Base-by-base conservation (phyloP, 2,797 vertebrate species). In the Botia kubotai region DNA sequence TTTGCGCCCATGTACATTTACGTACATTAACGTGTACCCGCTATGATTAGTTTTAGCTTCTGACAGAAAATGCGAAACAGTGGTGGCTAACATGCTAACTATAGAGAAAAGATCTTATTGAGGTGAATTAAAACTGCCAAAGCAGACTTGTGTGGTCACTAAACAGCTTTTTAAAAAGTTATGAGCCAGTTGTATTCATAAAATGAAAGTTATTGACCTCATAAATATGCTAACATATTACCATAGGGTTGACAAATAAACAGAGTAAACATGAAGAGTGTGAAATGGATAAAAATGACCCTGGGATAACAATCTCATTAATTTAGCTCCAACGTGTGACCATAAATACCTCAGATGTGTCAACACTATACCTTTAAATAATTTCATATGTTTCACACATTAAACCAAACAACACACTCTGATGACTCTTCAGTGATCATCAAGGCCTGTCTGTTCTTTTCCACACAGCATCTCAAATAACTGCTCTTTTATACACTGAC, bases 401-500 rank as follows among this genome's bases (percentile, higher is more conserved):
- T 17, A 52, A 52, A 52, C 14, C 50, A 5, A 13, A 48, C 46
- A 33, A 55, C 60, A 67, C 33, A 60, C 57, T 79, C 39, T 53
- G n/a, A 26, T 70, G 43, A 26, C 29, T 62, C 26, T 62, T 71
- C 7, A 63, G 70, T 60, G 67, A 50, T 13, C 39, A 13, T 21
- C 13, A 63, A 79, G 77, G 58, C 26, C 68, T 21, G 53, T 19
- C 21, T 58, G 7, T 70, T 33, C 69, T 79, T 70, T 39, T 3
- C 17, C 17, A 62, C n/a, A 71, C 26, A 16, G 26, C 76, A 62
- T 78, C 77, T 67, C 60, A 57, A 68, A 68, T 33, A 52, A 63
- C 78, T 80, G 79, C 79, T 75, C 89, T 90, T 90, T 88, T 86
- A 79, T 78, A 48, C 17, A 16, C 36, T 36, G 83, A 81, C 87